phyloP scores from a whole-genome alignment of 2,888 invertebrate genomes.

The Celastrina argiolus region DNA sequence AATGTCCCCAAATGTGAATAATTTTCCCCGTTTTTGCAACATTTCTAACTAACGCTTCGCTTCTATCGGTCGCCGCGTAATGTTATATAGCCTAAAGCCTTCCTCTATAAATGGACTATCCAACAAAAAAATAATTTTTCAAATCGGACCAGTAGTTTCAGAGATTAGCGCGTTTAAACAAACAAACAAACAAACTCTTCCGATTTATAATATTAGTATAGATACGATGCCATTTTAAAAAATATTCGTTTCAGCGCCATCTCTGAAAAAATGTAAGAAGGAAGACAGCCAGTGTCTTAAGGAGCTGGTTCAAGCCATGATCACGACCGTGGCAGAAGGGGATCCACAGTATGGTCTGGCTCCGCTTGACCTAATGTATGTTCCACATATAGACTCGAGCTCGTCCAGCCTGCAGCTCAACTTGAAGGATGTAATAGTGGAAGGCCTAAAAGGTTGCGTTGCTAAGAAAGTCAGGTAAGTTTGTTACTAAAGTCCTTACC shows the following conservation, averaged over 20 bases:
- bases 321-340: slow-evolving; percentile 44
- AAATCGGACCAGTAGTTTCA: no score
- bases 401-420: slow-evolving; percentile 30
- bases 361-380: slow-evolving; percentile 44
- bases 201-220: no score
- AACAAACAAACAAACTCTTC: no score
- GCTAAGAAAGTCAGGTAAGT: slow-evolving; percentile 16
- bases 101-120: no score
- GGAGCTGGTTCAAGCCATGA: slow-evolving; percentile 37
- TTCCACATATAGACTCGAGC: slow-evolving; percentile 48
- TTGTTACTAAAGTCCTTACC: no score
- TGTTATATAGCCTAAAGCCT: no score
- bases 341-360: slow-evolving; percentile 45
- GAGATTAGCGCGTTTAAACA: no score
- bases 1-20: no score
- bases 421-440: background rate
- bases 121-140: no score
- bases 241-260: slow-evolving; percentile 37
- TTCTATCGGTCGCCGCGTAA: no score
- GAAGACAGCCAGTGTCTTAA: slow-evolving; percentile 49
- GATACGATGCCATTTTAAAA: background rate
- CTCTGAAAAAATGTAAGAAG: slow-evolving; percentile 46
- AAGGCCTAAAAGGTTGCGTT: slow-evolving; percentile 6
- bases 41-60: no score
- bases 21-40: no score